Base-by-base conservation (phyloP, 2,113 vertebrate species). In the Syngnathus typhle region DNA sequence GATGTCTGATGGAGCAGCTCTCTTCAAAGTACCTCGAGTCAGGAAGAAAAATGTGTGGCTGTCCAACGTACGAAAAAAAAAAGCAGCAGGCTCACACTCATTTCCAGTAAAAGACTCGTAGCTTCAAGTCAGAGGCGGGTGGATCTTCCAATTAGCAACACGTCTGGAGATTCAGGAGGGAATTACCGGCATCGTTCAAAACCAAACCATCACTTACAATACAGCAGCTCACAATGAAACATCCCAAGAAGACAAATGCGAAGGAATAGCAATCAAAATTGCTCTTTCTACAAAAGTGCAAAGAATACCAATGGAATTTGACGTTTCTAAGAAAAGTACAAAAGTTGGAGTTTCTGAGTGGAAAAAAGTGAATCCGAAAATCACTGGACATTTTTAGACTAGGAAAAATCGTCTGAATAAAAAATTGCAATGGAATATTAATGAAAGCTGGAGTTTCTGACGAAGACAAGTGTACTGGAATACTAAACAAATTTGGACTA, bases 1-100 rank as follows among this genome's bases (percentile, higher is more conserved):
- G 56, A 71, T 63, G 67, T 74, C 78, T 65, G 69, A 84, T 75
- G 75, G 69, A 72, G 66, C 55, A 69, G 36, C 49, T 66, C 70
- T 69, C 62, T 58, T 6, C 55, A 13, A 36, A 15, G 13, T 12
- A 13, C 4, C 8, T 54, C 21, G 10, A 36, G 23, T 58, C 27
- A 27, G 15, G 21, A 18, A 16, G 36, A 56, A 32, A 13, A 32
- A 43, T 27, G 37, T 2, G 27, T 0, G 2, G 37, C n/a, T 55
- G 44, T 74, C 46, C 60, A 73, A 66, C 27, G 16, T 58, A 58
- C 5, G 27, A 32, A 32, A 55, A 13, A 55, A 3, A 47, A 6
- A 13, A 21, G 3, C 10, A n/a, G 9, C 49, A 37, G 6, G 32
- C 56, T 65, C 19, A 77, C 60, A 77, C 60, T 60, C 78, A 65